Conservation (phyloP, 2,888 invertebrate species). For the Encarsia formosa region DNA sequence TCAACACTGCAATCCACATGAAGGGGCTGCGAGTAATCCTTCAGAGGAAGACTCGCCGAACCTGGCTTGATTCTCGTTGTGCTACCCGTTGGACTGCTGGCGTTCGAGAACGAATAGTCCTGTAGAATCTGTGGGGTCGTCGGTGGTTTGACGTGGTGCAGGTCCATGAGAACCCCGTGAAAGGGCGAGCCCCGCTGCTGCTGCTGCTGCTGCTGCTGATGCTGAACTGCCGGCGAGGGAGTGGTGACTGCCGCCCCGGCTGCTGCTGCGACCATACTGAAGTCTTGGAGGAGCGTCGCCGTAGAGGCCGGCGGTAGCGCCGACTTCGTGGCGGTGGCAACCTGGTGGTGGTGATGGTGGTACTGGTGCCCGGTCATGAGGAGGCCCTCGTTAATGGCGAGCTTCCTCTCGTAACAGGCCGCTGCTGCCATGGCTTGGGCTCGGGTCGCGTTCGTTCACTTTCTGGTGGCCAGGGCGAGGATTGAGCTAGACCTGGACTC, state of each 20-base stretch:
- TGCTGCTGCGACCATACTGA: constrained; percentile 54
- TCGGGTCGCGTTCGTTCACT: no score
- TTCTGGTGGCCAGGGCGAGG: not conserved
- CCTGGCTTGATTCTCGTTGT: constrained; percentile 3
- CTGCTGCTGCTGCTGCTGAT: constrained; percentile 25
- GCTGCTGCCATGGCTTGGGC: constrained; percentile 40
- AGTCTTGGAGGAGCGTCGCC: constrained; percentile 41
- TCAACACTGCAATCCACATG: constrained; percentile 90
- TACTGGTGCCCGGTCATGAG: constrained; percentile 25
- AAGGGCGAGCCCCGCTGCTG: constrained; percentile 40
- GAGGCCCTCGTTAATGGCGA: constrained; percentile 38
- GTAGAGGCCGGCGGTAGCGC: constrained; percentile 44
- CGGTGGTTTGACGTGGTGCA: no score
- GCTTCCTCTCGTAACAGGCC: constrained; percentile 47
- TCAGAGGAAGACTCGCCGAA: constrained; percentile 38
- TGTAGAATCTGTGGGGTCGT: constrained; percentile 43
- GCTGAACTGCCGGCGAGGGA: constrained; percentile 49
- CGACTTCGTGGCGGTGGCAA: constrained; percentile 40
- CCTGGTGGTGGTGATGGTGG: constrained; percentile 51
- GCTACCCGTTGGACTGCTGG: not conserved
- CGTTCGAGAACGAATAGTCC: constrained; percentile 42
- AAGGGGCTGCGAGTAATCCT: constrained; percentile 81
- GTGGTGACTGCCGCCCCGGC: constrained; percentile 44
- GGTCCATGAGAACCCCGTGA: no score
- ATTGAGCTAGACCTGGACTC: no score